Evolutionary conservation across 2,888 invertebrate species (phyloP), one percentile per base, ranked within the genome.

Genomic region (Neoitamus cyanurus): DNA sequence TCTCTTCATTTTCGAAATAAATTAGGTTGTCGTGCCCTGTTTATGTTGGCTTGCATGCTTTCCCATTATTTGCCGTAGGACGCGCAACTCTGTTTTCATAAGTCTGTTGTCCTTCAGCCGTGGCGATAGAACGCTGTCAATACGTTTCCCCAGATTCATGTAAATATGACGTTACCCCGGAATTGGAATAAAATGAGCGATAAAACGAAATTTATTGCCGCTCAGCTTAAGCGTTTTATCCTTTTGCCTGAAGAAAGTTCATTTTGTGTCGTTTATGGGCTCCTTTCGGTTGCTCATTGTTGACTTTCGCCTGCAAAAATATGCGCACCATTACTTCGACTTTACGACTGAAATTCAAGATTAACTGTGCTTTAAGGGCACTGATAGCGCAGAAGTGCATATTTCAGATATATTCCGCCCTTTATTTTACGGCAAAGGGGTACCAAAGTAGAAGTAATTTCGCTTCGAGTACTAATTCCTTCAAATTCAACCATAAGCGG

Each of bases 111-210:
- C 36, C 82, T 69, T 82, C 58, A 34, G 68, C 46, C 7, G n/a
- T 68, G 15, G 58, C 30, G 30, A 48, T 80, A 80, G 31, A 80
- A 20, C 11, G 9, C 34, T 36, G 68, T 37, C 82, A 42, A 68
- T 68, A 80, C 36, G 68, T 58, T 58, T 13, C 58, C 31, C 15
- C 69, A 82, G 36, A 36, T 30, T 36, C 82, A 82, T 82, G 82
- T 68, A 82, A 82, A 82, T 82, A 69, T 82, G 69, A 69, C 82
- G 37, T 68, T 68, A 3, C 69, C 9, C 34, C 25, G 9, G 69
- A 82, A 20, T 37, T 69, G 58, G 69, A 69, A 82, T 82, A 37
- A 82, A 82, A 82, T 69, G 69, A 69, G 31, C 82, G 69, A 82
- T 82, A 82, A 82, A 68, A 68, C 28, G 69, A 42, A 31, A 82